These are phyloP conservation scores for Sitophilus oryzae DNA, from an alignment of 1,140 invertebrate species.

Conservation along the genomic window DNA sequence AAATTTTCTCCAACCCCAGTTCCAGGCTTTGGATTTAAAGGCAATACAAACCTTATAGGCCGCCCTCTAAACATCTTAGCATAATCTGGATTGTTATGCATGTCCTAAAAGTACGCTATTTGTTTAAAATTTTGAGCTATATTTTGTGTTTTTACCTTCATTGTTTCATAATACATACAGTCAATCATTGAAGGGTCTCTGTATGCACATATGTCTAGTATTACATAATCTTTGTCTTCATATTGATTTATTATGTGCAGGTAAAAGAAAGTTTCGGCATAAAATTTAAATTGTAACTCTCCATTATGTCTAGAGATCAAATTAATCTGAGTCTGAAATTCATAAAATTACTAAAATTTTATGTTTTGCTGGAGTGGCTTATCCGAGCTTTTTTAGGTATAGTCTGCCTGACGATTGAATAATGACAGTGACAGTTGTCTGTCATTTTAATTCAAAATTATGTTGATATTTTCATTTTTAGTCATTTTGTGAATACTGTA, in stretches of 20 bases:
- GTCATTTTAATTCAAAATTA: too few relatives aligned
- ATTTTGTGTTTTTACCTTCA: constrained; percentile 55
- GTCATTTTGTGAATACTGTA: background rate
- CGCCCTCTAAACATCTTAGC: constrained; percentile 70
- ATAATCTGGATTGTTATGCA: constrained; percentile 74
- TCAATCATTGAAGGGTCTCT: constrained; percentile 74
- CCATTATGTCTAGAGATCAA: constrained; percentile 61
- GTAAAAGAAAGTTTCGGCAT: constrained; percentile 73
- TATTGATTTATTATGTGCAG: constrained; percentile 87
- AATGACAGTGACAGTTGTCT: background rate
- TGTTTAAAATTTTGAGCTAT: background rate
- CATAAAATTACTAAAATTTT: constrained; percentile 5
- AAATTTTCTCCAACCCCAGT: constrained; percentile 43
- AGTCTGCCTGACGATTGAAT: too few relatives aligned
- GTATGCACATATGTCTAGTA: constrained; percentile 80
- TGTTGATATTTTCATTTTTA: background rate
- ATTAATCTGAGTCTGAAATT: constrained; percentile 66
- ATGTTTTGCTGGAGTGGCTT: background rate
- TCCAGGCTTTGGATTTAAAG: constrained; percentile 37
- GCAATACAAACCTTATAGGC: constrained; percentile 67
- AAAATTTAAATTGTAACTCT: constrained; percentile 53
- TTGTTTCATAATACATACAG: constrained; percentile 76
- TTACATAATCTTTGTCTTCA: constrained; percentile 62
- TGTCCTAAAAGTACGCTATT: constrained; percentile 49
- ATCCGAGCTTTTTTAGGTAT: too few relatives aligned